These are phyloP conservation scores for Stichopus horrens DNA, from an alignment of 53 echinoderm and acorn worm genomes.

Conservation along the genomic window DNA sequence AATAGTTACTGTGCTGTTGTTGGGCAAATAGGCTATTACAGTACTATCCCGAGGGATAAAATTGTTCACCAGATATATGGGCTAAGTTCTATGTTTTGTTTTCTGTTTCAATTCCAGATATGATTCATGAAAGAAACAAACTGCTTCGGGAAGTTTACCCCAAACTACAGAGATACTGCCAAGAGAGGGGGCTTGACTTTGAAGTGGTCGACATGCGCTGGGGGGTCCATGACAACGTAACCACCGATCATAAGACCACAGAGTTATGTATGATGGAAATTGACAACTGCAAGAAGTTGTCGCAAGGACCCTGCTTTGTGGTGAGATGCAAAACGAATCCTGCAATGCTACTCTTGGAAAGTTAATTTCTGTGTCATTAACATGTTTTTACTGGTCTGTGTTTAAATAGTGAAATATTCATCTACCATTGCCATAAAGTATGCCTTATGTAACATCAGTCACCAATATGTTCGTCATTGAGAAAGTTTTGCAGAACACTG, in stretches of 20 bases:
- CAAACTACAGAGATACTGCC: conserved; percentile 71
- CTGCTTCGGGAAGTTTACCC: conserved; percentile 75
- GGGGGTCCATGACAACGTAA: conserved; percentile 85
- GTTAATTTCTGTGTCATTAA: no score
- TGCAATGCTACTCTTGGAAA: background rate
- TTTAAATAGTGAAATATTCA: no score
- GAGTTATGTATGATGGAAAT: conserved; percentile 79
- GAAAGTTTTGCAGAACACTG: no score
- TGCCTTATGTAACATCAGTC: no score
- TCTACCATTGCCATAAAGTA: no score
- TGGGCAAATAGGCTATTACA: no score
- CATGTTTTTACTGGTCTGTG: no score
- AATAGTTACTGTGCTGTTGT: no score
- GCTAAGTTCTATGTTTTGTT: background rate
- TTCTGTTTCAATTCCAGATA: conserved; percentile 52
- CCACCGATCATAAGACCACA: conserved; percentile 79
- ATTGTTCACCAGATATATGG: no score
- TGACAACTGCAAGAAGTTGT: conserved; percentile 73
- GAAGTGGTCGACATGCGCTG: conserved; percentile 96
- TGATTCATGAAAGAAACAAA: conserved; percentile 75
- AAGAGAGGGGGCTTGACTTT: conserved; percentile 71
- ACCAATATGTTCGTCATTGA: no score
- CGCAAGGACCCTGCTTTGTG: conserved; percentile 86
- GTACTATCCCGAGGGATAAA: no score
- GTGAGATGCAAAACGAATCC: conserved; percentile 49